A percentile compares a stretch with the other conserved stretches of the same genome.
Evolutionary conservation across 2,888 invertebrate species (phyloP).

Genomic region (Mythimna albipuncta): DNA sequence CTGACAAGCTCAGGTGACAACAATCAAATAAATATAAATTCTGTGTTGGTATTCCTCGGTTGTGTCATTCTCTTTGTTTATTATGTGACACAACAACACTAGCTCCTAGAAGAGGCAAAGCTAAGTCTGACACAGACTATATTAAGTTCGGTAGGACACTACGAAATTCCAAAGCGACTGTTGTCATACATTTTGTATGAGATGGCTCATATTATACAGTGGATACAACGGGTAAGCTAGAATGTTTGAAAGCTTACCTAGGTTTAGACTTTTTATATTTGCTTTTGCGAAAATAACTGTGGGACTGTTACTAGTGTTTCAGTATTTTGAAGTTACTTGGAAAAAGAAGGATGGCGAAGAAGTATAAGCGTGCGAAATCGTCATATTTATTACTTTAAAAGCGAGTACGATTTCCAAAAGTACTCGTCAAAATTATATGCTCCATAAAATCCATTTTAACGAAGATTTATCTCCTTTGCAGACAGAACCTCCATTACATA

Average conservation of each 20-base stretch:
- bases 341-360: not conserved
- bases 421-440: constrained; percentile 7
- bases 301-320: constrained; percentile 1
- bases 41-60: constrained; percentile 19
- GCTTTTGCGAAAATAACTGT: constrained; percentile 16
- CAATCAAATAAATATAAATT: constrained; percentile 49
- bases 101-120: constrained; percentile 41
- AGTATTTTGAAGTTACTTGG: not conserved
- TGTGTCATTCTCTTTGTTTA: constrained; percentile 30
- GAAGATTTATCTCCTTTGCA: constrained; percentile 30
- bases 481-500: constrained; percentile 20
- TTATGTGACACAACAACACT: constrained; percentile 34
- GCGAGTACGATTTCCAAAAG: not conserved
- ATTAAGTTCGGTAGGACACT: constrained; percentile 36
- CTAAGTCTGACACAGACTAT: constrained; percentile 44
- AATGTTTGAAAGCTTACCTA: constrained; percentile 26
- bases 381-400: not conserved
- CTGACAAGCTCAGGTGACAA: constrained; percentile 27
- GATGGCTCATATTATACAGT: constrained; percentile 38
- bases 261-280: constrained; percentile 16
- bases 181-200: constrained; percentile 67
- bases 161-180: constrained; percentile 53
- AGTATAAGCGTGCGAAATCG: not conserved
- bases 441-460: constrained; percentile 40
- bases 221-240: constrained; percentile 32